phyloP scores from a whole-genome alignment of 2,888 invertebrate species.

The Geotrupes spiniger region DNA sequence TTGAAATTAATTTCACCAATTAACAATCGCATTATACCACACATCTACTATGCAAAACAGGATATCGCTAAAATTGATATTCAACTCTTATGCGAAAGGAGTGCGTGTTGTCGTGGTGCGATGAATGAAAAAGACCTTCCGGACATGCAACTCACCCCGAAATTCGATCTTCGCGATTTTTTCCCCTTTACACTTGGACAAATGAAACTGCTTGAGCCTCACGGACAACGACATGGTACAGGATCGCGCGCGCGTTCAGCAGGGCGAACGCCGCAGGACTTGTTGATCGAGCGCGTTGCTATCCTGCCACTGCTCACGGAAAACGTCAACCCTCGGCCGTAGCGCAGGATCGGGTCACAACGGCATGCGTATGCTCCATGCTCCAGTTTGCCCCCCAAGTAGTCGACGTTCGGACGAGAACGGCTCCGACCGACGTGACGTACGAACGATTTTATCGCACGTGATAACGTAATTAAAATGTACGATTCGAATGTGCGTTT shows the following conservation, averaged over 20 bases:
- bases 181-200: constrained; percentile 65
- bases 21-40: too few species aligned
- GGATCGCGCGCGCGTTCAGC: constrained; percentile 20
- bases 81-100: too few species aligned
- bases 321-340: constrained; percentile 27
- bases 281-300: constrained; percentile 43
- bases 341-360: constrained; percentile 30
- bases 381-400: too few species aligned
- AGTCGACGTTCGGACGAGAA: too few species aligned
- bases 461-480: too few species aligned
- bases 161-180: constrained; percentile 69
- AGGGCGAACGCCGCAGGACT: constrained; percentile 33
- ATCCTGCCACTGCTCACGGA: constrained; percentile 35
- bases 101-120: background rate
- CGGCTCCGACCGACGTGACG: too few species aligned
- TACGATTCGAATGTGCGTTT: too few species aligned
- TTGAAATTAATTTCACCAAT: too few species aligned
- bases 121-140: background rate
- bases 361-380: constrained; percentile 19
- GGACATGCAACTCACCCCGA: constrained; percentile 66
- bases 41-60: too few species aligned
- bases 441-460: too few species aligned
- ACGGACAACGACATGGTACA: constrained; percentile 65
- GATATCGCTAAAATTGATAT: too few species aligned
- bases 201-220: constrained; percentile 65